phyloP scores from a whole-genome alignment of 2,113 vertebrate species.

The Larimichthys polyactis region DNA sequence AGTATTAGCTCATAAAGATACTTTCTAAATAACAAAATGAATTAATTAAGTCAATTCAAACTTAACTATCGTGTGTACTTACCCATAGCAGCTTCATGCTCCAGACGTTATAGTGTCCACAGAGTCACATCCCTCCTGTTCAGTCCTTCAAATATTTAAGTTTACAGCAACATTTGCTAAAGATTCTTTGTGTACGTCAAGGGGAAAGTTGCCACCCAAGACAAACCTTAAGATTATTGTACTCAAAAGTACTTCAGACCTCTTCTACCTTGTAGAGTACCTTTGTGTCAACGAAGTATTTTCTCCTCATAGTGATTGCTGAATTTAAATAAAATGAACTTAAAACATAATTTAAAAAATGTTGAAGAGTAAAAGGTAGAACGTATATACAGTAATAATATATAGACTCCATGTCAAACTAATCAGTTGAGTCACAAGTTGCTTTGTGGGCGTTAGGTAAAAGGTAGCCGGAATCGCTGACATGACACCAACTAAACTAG shows the following conservation, averaged over 20 bases:
- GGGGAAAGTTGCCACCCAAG: neutral
- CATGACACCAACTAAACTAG: neutral
- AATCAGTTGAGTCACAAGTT: neutral
- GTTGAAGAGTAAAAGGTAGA: neutral
- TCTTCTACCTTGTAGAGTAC: neutral
- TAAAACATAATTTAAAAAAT: neutral
- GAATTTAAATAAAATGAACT: neutral
- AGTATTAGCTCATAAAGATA: neutral
- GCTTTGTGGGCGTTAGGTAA: neutral
- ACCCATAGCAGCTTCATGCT: neutral
- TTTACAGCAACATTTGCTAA: constrained; percentile 13
- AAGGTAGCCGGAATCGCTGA: neutral
- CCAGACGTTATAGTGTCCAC: neutral
- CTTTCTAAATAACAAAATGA: neutral
- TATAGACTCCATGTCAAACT: neutral
- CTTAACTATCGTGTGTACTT: neutral
- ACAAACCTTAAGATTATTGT: neutral
- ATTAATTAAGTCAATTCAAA: neutral
- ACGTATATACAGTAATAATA: neutral
- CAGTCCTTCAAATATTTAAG: constrained; percentile 32
- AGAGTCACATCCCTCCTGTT: constrained; percentile 12
- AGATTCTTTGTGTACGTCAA: constrained; percentile 8
- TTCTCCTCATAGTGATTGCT: neutral
- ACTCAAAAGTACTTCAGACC: constrained; percentile 19
- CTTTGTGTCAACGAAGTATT: neutral